Base-by-base conservation (phyloP, 2,888 invertebrate genomes). In the Mesorhabditis belari region DNA sequence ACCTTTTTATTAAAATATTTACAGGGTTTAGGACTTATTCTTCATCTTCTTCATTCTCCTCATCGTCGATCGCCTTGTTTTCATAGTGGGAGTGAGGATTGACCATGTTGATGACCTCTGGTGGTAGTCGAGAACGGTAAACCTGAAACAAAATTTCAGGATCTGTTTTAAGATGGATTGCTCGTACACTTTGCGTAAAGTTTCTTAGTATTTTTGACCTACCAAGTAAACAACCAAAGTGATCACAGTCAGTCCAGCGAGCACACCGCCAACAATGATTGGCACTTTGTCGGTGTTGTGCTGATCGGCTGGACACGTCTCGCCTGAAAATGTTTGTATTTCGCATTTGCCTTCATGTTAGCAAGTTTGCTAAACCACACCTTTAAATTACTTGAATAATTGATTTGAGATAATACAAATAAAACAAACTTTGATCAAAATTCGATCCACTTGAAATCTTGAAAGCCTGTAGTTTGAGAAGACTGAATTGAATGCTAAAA, bases 161-260 rank as follows among this genome's bases (percentile, higher is more conserved):
- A 26, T 51, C 51, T 21, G 35, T 21, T 29, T 17, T 24, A 21
- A 21, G 25, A 25, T 4, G n/a, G n/a, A n/a, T 25, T 19, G 49
- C 49, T 44, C 12, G 44, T 5, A 25, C 50, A 24, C 19, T 23
- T 19, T 23, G 21, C 25, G 25, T 29, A 57, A 57, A 6, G 54
- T 55, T 55, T 9, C 19, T 19, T 6, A 28, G 17, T 55, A 28
- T 2, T 5, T 3, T 9, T 12, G 17, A 0, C 50, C 49, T 27
- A 73, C 73, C 62, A 73, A 60, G 55, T 73, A 73, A 23, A 66
- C 65, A 49, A 64, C 57, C 23, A 71, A 58, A 1, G 68, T 68
- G 28, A 71, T 53, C 0, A 70, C 57, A 9, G 70, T 67, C 6
- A 73, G 51, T 4, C 66, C 68, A n/a, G 73, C 68, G 12, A 73